Base-by-base conservation (phyloP, 2,888 invertebrate species). In the Drosophila kokeensis region DNA sequence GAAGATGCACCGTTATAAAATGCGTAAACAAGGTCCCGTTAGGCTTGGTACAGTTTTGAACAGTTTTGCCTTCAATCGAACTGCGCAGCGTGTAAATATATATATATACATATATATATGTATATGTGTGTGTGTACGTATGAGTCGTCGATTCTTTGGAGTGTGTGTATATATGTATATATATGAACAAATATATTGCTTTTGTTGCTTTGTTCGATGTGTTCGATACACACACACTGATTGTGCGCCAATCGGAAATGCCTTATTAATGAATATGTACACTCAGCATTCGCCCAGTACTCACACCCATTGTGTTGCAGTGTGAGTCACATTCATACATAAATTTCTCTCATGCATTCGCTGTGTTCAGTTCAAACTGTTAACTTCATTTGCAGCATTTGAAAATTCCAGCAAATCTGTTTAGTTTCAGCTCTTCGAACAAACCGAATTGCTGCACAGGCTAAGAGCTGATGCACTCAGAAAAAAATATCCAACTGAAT, bases 231-330 rank as follows among this genome's bases (percentile, higher is more conserved):
- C 3, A 13, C 34, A 55, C 2, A 13, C 13, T 45, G 62, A 38
- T 50, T 49, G 49, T 38, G 60, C 55, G 49, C 52, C 58, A 71
- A 75, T 50, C 63, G 81, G 69, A 80, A 73, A 80, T 79, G 69
- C 67, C 53, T 68, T 76, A 69, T 76, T 79, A 80, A 80, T 79
- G 81, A 79, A 80, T 76, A 53, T 55, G 55, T 15, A 8, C 24
- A 69, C 63, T 55, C 67, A 45, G 4, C 24, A 69, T 60, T 59
- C 67, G 21, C 24, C 55, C 64, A 59, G 29, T 52, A 45, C 49
- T 3, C 36, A 21, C 21, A 34, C 18, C 24, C 27, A 30, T 45
- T 45, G 15, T 45, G 42, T 11, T 42, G 21, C 42, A 42, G 36
- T 36, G 36, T 40, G 10, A n/a, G 10, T 40, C 24, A 29, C 53